Percentiles rank a stretch among this genome's conserved stretches.
These are phyloP conservation scores for Chesias legatella DNA, from an alignment of 2,888 invertebrate species.

Conservation along the genomic window DNA sequence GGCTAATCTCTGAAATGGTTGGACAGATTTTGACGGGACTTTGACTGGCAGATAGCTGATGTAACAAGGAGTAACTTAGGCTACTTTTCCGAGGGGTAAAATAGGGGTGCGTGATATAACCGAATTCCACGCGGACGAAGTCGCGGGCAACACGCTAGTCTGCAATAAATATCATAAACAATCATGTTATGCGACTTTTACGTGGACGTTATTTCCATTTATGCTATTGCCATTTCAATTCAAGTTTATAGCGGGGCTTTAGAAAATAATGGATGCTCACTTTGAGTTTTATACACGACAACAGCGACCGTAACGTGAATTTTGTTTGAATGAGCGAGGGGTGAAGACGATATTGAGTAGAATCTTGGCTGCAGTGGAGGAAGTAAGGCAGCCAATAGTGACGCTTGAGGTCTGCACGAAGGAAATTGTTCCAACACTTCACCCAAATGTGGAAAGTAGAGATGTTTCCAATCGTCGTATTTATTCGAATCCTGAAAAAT, in stretches of 20 bases:
- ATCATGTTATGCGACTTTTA: neutral
- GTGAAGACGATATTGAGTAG: constrained; percentile 96
- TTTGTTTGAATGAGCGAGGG: constrained; percentile 84
- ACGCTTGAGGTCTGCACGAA: constrained; percentile 90
- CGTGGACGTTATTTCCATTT: neutral
- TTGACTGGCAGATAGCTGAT: too few species aligned
- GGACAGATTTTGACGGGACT: too few species aligned
- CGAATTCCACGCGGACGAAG: too few species aligned
- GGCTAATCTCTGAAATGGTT: too few species aligned
- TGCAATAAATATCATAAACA: constrained; percentile 39
- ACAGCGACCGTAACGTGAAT: constrained; percentile 95
- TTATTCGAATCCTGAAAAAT: constrained; percentile 86
- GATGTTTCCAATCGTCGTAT: constrained; percentile 96
- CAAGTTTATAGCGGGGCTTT: too few species aligned
- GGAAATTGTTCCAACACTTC: constrained; percentile 94
- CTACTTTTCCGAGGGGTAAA: too few species aligned
- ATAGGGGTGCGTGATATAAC: too few species aligned
- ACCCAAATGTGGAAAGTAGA: constrained; percentile 90
- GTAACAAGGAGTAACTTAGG: too few species aligned
- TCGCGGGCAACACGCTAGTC: too few species aligned
- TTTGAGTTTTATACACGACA: constrained; percentile 90
- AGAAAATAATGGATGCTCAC: constrained; percentile 59
- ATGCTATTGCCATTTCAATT: too few species aligned
- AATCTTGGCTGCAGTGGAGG: constrained; percentile 93
- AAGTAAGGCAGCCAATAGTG: constrained; percentile 89